These are phyloP conservation scores for Ophonus ardosiacus DNA, from an alignment of 2,888 invertebrate genomes.

Conservation along the genomic window DNA sequence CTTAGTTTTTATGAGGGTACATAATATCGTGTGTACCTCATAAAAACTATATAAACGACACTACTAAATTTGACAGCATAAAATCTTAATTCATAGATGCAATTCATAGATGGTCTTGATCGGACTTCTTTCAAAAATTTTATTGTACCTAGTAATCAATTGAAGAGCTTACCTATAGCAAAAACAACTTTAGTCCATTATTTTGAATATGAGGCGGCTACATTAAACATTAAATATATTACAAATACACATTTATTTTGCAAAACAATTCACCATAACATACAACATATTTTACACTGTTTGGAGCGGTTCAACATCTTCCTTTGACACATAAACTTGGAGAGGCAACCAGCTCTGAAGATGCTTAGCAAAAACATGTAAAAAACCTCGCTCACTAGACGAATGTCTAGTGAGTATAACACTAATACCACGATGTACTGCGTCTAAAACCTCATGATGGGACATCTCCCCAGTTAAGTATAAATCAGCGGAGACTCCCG, in stretches of 20 bases:
- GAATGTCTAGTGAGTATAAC: constrained; percentile 96
- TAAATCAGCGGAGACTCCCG: constrained; percentile 85
- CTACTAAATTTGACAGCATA: too few relatives aligned
- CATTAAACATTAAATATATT: too few relatives aligned
- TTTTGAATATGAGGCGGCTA: too few relatives aligned
- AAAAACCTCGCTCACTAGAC: constrained; percentile 94
- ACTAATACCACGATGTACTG: constrained; percentile 85
- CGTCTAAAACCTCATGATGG: constrained; percentile 95
- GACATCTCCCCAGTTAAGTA: constrained; percentile 96
- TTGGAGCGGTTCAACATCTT: constrained; percentile 87
- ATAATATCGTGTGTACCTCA: too few relatives aligned
- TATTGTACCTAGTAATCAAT: too few relatives aligned
- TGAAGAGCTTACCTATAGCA: too few relatives aligned
- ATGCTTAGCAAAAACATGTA: constrained; percentile 79
- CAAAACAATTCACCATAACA: not conserved
- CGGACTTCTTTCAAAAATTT: too few relatives aligned
- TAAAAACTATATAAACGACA: too few relatives aligned
- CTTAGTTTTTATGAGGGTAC: too few relatives aligned
- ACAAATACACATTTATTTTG: not conserved
- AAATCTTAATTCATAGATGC: too few relatives aligned
- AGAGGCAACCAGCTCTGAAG: constrained; percentile 73
- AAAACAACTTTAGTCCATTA: too few relatives aligned
- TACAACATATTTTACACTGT: constrained; percentile 75
- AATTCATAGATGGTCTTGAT: too few relatives aligned
- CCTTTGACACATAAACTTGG: constrained; percentile 82